Conservation (phyloP, 2,797 vertebrate genomes). For the Ctenochaetus hawaiiensis region DNA sequence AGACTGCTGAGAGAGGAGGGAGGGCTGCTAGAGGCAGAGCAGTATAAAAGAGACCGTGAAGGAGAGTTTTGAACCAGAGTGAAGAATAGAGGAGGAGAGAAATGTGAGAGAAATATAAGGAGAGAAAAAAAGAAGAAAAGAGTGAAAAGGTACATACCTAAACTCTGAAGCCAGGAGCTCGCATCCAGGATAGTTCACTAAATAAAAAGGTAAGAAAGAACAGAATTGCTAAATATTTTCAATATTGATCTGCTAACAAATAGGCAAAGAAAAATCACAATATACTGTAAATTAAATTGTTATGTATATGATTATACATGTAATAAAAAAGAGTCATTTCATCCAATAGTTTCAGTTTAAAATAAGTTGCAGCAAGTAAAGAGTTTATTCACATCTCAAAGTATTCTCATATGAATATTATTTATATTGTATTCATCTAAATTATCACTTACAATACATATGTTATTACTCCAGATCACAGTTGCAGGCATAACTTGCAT, state of each 20-base stretch:
- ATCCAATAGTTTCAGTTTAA: neutral
- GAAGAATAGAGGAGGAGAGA: constrained; percentile 52
- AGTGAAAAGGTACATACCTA: constrained; percentile 26
- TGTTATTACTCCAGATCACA: neutral
- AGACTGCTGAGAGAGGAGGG: constrained; percentile 54
- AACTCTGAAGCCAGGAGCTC: constrained; percentile 5
- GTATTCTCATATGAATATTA: neutral
- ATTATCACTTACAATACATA: neutral
- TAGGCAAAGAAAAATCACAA: neutral
- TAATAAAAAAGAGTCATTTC: neutral
- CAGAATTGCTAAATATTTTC: neutral
- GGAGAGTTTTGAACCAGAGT: constrained; percentile 59
- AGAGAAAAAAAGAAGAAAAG: constrained; percentile 13
- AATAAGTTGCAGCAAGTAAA: neutral
- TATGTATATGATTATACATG: neutral
- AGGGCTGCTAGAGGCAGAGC: constrained; percentile 49
- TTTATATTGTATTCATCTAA: neutral
- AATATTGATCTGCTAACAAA: neutral
- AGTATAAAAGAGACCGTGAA: constrained; percentile 69
- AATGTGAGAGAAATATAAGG: constrained; percentile 45
- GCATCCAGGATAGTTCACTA: neutral
- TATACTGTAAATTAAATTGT: neutral
- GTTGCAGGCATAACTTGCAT: neutral
- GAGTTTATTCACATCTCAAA: neutral
- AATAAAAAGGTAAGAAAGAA: constrained; percentile 67